phyloP scores from a whole-genome alignment of 2,888 invertebrate species.

The Bellardia pandia region DNA sequence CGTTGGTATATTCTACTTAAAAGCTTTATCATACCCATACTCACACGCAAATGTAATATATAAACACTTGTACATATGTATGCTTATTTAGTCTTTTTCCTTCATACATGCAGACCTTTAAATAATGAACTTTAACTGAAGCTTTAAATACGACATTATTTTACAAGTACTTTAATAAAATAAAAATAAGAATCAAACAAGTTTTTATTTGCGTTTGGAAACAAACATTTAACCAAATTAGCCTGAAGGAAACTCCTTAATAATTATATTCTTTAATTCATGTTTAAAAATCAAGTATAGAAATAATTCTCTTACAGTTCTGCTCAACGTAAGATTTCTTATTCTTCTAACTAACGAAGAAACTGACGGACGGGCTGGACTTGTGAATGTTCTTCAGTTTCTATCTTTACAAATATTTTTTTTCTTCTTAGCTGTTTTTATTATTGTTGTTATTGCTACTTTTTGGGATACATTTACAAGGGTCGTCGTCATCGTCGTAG shows the following conservation, averaged over 20 bases:
- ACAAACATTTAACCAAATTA: too few species aligned
- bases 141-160: background rate
- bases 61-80: background rate
- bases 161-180: too few species aligned
- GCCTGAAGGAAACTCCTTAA: too few species aligned
- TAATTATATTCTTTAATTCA: too few species aligned
- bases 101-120: conserved; percentile 14
- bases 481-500: conserved; percentile 63
- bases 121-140: background rate
- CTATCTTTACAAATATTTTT: conserved; percentile 49
- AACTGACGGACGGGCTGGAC: conserved; percentile 64
- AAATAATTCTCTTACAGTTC: conserved; percentile 7
- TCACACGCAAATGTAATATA: background rate
- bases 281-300: background rate
- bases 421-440: conserved; percentile 19
- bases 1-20: conserved; percentile 60
- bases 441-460: conserved; percentile 60
- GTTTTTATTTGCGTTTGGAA: too few species aligned
- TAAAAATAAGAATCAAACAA: too few species aligned
- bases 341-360: conserved; percentile 58
- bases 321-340: conserved; percentile 38
- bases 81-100: conserved; percentile 26
- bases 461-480: conserved; percentile 69
- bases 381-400: conserved; percentile 62
- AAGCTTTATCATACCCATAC: conserved; percentile 50